Conservation (phyloP, 1,140 invertebrate genomes). For the Pentalonia nigronervosa region DNA sequence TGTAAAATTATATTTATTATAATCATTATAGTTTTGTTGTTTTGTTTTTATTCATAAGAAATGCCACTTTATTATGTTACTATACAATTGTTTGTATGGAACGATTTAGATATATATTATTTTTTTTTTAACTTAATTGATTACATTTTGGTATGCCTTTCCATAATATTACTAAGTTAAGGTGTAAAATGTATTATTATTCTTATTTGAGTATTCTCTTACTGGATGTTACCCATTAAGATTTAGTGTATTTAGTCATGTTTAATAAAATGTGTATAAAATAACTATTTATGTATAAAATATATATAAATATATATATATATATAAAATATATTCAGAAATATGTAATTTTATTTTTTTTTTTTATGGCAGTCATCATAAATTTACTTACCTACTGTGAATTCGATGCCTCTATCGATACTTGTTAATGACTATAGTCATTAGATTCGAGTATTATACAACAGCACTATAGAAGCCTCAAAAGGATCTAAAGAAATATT, state of each 20-base stretch:
- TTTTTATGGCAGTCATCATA: not conserved
- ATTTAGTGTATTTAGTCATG: not conserved
- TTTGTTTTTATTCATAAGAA: not conserved
- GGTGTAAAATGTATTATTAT: not conserved
- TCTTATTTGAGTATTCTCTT: not conserved
- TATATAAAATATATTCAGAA: not conserved
- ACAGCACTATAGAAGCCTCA: no score
- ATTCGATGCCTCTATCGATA: not conserved
- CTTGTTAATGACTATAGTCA: no score
- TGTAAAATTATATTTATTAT: not conserved
- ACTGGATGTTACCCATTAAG: not conserved
- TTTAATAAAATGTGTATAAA: conserved; percentile 19
- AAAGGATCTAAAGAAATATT: not conserved
- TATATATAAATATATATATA: not conserved
- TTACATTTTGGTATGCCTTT: not conserved
- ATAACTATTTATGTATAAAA: not conserved
- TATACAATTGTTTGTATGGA: not conserved
- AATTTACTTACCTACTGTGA: not conserved
- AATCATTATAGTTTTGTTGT: not conserved
- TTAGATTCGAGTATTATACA: no score
- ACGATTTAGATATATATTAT: not conserved
- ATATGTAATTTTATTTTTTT: not conserved
- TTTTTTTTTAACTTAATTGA: not conserved
- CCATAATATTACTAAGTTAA: not conserved
- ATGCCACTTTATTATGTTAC: not conserved